phyloP scores from a whole-genome alignment of 2,113 vertebrate genomes.

The Alosa alosa region DNA sequence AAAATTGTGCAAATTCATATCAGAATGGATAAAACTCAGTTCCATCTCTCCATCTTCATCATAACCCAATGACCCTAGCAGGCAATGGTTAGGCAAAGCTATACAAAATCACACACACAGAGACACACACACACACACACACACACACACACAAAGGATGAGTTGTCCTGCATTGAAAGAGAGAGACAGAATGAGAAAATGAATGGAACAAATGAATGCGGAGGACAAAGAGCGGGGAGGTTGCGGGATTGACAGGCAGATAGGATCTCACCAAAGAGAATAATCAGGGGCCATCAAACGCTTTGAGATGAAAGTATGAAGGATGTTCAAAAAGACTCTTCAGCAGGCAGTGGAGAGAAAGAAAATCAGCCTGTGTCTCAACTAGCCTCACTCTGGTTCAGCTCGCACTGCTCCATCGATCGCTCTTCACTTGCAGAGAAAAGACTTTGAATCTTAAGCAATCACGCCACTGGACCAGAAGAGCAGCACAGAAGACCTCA shows the following conservation, averaged over 20 bases:
- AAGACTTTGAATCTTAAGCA: slow-evolving; percentile 16
- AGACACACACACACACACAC: not conserved
- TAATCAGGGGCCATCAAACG: slow-evolving; percentile 46
- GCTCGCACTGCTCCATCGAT: slow-evolving; percentile 22
- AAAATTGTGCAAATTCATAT: not conserved
- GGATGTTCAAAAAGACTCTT: slow-evolving; percentile 17
- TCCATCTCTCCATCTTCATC: not conserved
- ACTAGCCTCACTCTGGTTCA: slow-evolving; percentile 23
- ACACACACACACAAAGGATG: not conserved
- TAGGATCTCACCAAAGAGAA: slow-evolving; percentile 32
- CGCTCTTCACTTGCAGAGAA: slow-evolving; percentile 12
- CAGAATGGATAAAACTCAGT: not conserved
- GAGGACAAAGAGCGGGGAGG: not conserved
- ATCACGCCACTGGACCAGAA: slow-evolving; percentile 11
- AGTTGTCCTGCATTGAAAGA: slow-evolving; percentile 23
- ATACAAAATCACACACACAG: not conserved
- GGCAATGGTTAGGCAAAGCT: not conserved
- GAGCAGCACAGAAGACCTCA: not conserved
- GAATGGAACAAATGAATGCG: not conserved
- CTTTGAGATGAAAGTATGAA: slow-evolving; percentile 35
- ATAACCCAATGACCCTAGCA: not conserved
- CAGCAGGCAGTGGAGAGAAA: not conserved
- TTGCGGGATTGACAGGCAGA: slow-evolving; percentile 22
- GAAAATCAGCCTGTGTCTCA: slow-evolving; percentile 30
- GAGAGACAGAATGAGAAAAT: slow-evolving; percentile 28